Evolutionary conservation across 2,888 invertebrate genomes (phyloP), one percentile per base, ranked within the genome.

Genomic region (Muschampia plurimacula): DNA sequence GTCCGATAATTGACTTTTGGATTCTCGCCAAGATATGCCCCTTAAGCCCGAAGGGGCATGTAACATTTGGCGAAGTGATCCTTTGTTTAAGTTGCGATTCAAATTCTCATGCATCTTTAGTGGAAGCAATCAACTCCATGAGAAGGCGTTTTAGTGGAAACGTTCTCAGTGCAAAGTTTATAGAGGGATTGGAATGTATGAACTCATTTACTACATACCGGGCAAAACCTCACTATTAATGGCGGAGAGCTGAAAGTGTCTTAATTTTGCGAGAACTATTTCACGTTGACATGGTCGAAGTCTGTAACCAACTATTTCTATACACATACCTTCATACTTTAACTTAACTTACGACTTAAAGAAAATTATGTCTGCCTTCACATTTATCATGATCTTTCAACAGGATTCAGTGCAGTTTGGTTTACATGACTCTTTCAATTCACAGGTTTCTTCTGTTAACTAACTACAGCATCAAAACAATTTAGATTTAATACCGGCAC

Each of bases 71-170:
- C 60, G 49, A 67, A 71, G 66, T 66, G 60, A 71, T 66, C 71
- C 65, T 65, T 65, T 71, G 71, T 71, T 71, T 71, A 60, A 71
- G 41, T 66, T 49, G 66, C 44, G 60, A 71, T 72, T 72, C 72
- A 67, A 72, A 72, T 72, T 62, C 52, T 62, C 72, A 72, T 72
- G 72, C 72, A 72, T 72, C 67, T 72, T 72, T 72, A 72, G 41
- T 66, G 67, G 32, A 60, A 72, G 52, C 72, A 72, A 72, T 72
- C 67, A 72, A 72, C 62, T 72, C 60, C 52, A 71, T 71, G 71
- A 71, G 71, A 59, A 67, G 60, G 71, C 71, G 66, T 71, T 66
- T 67, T 71, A 67, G 41, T 52, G 66, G 36, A 71, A 66, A 66
- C 66, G 59, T 67, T 71, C 32, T 12, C 32, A 46, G 55, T 15